Evolutionary conservation across 2,888 invertebrate genomes (phyloP), one percentile per base, ranked within the genome.

Genomic region (Lobophora halterata): DNA sequence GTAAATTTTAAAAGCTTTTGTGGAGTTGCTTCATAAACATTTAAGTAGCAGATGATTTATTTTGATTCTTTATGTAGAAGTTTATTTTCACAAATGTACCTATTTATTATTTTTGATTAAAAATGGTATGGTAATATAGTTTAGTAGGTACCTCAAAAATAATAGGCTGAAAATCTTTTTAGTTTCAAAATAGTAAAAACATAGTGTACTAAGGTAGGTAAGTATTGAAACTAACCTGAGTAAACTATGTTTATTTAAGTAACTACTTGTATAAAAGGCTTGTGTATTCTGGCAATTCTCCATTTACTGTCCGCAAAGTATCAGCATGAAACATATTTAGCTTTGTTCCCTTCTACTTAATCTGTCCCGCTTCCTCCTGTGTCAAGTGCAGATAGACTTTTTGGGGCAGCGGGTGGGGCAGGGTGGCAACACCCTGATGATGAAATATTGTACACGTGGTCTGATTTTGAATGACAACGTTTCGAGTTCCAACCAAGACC

Each of bases 381-480:
- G 86, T 86, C 86, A 87, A 86, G 85, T 82, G 81, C 86, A 85
- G 85, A 85, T 85, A 85, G 83, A 86, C 82, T 86, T 85, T 86
- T 85, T 78, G 82, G 85, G 37, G 33, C 28, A 37, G 48, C 60
- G 60, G 52, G 61, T 55, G 56, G 52, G 46, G 49, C 34, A 45
- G 49, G 58, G 55, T 53, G 46, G 23, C 52, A 46, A 10, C 24
- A 78, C 82, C 86, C 88, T 90, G 90, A 90, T 89, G 90, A 91
- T 91, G 91, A 91, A 91, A 91, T 91, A 91, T 91, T 89, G 90
- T 90, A 90, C 91, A 90, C 90, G 91, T 90, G 91, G 91, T 91
- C 89, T 89, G 91, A 91, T 90, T 91, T 88, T 90, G 89, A 91
- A 91, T 90, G 90, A 90, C 90, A 90, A 83, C 89, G 89, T 88